These are phyloP conservation scores for Lichenostomus cassidix DNA, from an alignment of 2,113 vertebrate genomes.

Conservation along the genomic window DNA sequence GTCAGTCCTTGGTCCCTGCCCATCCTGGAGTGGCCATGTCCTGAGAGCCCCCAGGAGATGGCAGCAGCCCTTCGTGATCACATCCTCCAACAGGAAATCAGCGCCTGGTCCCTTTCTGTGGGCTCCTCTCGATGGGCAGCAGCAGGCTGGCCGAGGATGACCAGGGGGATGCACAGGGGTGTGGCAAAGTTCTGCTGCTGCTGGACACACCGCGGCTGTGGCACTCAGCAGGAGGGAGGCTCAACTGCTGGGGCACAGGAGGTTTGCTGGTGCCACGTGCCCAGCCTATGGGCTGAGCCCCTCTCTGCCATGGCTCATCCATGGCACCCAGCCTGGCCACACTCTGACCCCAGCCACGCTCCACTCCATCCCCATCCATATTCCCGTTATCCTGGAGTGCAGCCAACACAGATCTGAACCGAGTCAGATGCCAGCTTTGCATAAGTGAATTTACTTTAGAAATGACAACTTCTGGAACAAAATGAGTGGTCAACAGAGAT, in stretches of 20 bases:
- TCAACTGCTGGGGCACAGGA: neutral
- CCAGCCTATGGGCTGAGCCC: fast-evolving
- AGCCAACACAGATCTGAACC: neutral
- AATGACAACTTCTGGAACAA: neutral
- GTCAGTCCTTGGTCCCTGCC: neutral
- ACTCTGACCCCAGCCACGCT: neutral
- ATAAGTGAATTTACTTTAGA: constrained; percentile 12
- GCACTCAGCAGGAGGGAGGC: fast-evolving
- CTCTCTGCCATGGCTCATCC: fast-evolving
- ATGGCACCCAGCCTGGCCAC: neutral
- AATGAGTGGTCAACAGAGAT: neutral
- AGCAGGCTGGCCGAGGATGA: neutral
- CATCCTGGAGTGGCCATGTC: neutral
- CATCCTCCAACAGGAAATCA: neutral
- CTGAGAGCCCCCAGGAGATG: neutral
- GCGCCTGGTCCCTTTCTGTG: neutral
- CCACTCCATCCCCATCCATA: fast-evolving
- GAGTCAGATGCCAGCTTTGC: fast-evolving
- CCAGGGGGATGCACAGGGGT: neutral
- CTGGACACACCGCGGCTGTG: neutral
- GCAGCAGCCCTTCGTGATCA: neutral
- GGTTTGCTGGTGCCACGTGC: neutral
- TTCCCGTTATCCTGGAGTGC: fast-evolving
- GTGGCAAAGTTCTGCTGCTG: neutral
- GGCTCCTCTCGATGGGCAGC: neutral